Percentiles rank a stretch among this genome's conserved stretches.
Conservation (phyloP, 2,888 invertebrate genomes). For the Campoletis raptor region DNA sequence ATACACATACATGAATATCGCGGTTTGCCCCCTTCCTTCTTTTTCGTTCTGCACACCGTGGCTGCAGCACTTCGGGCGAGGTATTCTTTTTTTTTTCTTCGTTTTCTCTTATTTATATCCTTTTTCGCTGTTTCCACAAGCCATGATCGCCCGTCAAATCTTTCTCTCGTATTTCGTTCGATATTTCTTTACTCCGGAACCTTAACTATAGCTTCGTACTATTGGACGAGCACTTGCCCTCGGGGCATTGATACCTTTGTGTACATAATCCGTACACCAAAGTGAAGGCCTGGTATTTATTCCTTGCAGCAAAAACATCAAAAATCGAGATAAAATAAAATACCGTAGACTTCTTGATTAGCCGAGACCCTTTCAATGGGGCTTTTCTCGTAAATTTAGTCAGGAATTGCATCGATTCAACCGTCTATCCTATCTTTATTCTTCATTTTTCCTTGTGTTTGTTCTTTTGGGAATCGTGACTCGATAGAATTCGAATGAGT, state of each 20-base stretch:
- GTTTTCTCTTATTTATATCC: conserved; percentile 11
- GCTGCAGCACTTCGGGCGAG: conserved; percentile 64
- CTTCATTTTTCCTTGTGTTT: conserved; percentile 32
- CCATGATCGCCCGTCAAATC: conserved; percentile 39
- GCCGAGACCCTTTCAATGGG: conserved; percentile 50
- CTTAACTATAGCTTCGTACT: not conserved
- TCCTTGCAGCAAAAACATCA: conserved; percentile 52
- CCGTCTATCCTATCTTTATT: conserved; percentile 26
- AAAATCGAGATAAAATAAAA: conserved; percentile 42
- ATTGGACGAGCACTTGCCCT: conserved; percentile 7
- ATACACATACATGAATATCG: conserved; percentile 36
- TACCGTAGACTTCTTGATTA: conserved; percentile 20
- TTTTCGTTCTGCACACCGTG: conserved; percentile 48
- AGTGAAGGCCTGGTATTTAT: conserved; percentile 40
- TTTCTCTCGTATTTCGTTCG: conserved; percentile 35
- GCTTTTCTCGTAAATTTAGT: conserved; percentile 67
- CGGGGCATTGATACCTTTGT: conserved; percentile 53
- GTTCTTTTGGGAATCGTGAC: conserved; percentile 56
- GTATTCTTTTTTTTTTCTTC: conserved; percentile 50
- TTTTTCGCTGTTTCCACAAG: conserved; percentile 31
- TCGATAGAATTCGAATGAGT: conserved; percentile 64
- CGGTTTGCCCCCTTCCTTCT: conserved; percentile 43
- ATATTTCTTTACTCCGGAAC: conserved; percentile 24
- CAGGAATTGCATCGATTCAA: conserved; percentile 35
- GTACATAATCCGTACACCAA: conserved; percentile 23